These are phyloP conservation scores for Vollenhovia emeryi DNA, from an alignment of 1,140 invertebrate genomes.

Conservation along the genomic window DNA sequence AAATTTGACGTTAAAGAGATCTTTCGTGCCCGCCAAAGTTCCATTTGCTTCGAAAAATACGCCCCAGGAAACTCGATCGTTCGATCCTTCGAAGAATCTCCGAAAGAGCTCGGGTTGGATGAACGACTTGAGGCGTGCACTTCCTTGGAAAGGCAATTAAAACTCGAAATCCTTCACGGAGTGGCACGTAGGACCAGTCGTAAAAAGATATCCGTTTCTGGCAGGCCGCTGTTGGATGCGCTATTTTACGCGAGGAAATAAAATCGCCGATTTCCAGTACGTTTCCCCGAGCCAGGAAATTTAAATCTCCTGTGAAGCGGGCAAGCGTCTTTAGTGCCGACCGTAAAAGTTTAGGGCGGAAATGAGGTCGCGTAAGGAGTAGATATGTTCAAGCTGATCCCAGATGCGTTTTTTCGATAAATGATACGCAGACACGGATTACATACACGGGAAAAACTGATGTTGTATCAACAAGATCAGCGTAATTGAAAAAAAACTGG, in stretches of 20 bases:
- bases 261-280: conserved; percentile 61
- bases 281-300: conserved; percentile 68
- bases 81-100: neutral
- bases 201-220: conserved; percentile 55
- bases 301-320: conserved; percentile 64
- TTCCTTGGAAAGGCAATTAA: conserved; percentile 66
- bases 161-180: conserved; percentile 37
- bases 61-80: conserved; percentile 30
- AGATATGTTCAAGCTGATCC: conserved; percentile 18
- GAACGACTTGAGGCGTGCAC: conserved; percentile 8
- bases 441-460: too few species aligned
- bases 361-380: conserved; percentile 12
- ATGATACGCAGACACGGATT: neutral
- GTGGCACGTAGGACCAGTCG: conserved; percentile 58
- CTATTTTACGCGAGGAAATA: conserved; percentile 67
- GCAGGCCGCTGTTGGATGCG: neutral
- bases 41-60: neutral
- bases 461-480: too few species aligned
- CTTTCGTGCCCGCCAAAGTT: neutral
- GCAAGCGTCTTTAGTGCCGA: conserved; percentile 58
- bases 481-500: too few species aligned
- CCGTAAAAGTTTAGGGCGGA: conserved; percentile 60
- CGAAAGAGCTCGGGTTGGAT: neutral
- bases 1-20: neutral
- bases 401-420: conserved; percentile 13